phyloP scores from a whole-genome alignment of 2,888 invertebrate species.

The Rhabditoides inermis region DNA sequence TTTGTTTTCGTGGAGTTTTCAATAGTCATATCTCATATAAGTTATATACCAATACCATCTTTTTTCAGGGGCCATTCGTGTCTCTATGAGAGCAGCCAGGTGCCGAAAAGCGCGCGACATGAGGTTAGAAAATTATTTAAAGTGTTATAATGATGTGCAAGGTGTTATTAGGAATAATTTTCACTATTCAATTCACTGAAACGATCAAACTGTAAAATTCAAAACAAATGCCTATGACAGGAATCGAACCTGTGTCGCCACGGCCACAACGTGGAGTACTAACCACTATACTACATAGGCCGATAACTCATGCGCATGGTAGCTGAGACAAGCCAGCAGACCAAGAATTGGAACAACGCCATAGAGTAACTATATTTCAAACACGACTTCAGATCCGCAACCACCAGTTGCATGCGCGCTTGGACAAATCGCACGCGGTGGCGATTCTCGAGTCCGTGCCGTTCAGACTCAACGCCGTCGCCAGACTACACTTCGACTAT shows the following conservation, averaged over 20 bases:
- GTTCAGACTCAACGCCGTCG: slow-evolving; percentile 44
- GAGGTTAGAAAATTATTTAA: too few relatives aligned
- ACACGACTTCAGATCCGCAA: slow-evolving; percentile 20
- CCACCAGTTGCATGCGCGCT: slow-evolving; percentile 15
- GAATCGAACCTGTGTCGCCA: too few relatives aligned
- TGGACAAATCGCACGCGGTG: slow-evolving; percentile 25
- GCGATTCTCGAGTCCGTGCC: slow-evolving; percentile 45
- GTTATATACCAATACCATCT: too few relatives aligned
- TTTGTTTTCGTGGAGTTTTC: too few relatives aligned
- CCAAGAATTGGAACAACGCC: not conserved
- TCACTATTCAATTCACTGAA: not conserved
- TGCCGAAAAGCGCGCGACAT: slow-evolving; percentile 5
- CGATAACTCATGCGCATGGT: too few relatives aligned
- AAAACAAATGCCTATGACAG: too few relatives aligned
- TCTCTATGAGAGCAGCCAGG: slow-evolving; percentile 3
- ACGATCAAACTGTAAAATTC: not conserved
- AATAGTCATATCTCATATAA: too few relatives aligned
- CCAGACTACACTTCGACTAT: slow-evolving; percentile 46
- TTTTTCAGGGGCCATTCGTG: too few relatives aligned
- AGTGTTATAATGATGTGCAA: not conserved
- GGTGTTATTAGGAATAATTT: not conserved
- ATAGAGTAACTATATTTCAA: not conserved
- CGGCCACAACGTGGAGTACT: not conserved
- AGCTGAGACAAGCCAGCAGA: too few relatives aligned
- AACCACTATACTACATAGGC: too few relatives aligned